phyloP scores from a whole-genome alignment of 2,888 invertebrate genomes.

The Gnatocerus cornutus region DNA sequence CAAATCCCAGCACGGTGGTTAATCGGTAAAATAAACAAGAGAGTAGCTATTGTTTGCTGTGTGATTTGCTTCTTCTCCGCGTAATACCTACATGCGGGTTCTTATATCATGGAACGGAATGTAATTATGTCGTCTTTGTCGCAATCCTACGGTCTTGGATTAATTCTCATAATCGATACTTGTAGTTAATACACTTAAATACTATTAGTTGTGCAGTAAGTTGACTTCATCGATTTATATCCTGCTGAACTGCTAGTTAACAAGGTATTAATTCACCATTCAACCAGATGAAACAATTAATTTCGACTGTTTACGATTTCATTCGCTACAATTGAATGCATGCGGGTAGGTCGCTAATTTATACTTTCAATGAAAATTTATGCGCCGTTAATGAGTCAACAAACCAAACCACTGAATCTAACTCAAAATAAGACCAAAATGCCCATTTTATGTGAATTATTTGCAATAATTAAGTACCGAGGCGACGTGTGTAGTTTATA shows the following conservation, averaged over 20 bases:
- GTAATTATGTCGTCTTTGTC: constrained; percentile 42
- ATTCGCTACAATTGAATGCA: not conserved
- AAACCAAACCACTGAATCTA: no score
- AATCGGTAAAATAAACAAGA: constrained; percentile 59
- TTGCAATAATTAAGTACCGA: no score
- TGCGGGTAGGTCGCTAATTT: not conserved
- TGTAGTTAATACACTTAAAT: constrained; percentile 27
- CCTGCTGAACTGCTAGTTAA: constrained; percentile 15
- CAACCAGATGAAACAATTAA: constrained; percentile 13
- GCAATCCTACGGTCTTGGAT: constrained; percentile 21
- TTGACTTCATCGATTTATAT: constrained; percentile 21
- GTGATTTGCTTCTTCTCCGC: constrained; percentile 12
- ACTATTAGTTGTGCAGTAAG: constrained; percentile 25
- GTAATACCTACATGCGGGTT: constrained; percentile 34
- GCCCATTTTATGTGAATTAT: no score
- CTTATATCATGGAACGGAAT: constrained; percentile 26
- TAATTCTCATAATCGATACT: constrained; percentile 34
- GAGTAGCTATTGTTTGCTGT: constrained; percentile 12
- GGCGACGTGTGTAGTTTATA: no score
- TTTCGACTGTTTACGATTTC: not conserved
- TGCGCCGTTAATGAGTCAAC: no score
- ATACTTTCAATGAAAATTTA: not conserved
- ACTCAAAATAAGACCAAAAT: no score
- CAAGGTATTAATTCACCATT: constrained; percentile 33
- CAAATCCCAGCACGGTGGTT: constrained; percentile 62